Conservation (phyloP, 2,797 vertebrate species). For the Nasua narica region DNA sequence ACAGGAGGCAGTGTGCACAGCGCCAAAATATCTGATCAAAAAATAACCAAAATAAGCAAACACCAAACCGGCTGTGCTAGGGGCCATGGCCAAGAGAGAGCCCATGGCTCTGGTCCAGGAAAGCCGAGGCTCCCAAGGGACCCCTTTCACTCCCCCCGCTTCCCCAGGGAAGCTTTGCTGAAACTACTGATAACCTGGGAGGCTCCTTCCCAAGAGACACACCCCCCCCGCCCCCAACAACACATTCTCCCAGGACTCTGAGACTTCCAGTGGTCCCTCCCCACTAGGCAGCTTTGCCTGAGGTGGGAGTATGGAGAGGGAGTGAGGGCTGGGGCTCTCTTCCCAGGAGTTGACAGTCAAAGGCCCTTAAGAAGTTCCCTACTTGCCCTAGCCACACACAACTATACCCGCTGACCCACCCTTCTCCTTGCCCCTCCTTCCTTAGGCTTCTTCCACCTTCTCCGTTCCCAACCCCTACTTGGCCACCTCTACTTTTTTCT, state of each 20-base stretch:
- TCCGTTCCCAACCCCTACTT: not conserved
- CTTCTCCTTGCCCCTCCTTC: not conserved
- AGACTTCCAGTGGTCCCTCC: not conserved
- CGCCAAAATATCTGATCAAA: slow-evolving; percentile 89
- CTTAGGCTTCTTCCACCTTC: not conserved
- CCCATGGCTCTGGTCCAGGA: slow-evolving; percentile 53
- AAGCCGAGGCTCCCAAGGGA: slow-evolving; percentile 32
- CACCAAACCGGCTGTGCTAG: slow-evolving; percentile 63
- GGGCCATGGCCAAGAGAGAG: slow-evolving; percentile 31
- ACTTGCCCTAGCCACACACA: not conserved
- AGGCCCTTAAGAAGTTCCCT: not conserved
- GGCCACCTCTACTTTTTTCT: not conserved
- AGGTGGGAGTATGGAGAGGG: not conserved
- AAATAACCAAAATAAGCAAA: slow-evolving; percentile 90
- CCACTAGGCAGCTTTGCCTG: slow-evolving; percentile 17
- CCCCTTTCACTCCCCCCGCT: not conserved
- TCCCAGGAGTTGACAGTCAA: not conserved
- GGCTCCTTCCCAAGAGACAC: not conserved
- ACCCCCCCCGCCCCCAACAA: not conserved
- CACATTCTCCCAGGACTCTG: slow-evolving; percentile 17
- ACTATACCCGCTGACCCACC: not conserved
- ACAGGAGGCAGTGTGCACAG: slow-evolving; percentile 87
- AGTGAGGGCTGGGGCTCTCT: not conserved
- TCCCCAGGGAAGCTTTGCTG: slow-evolving; percentile 43
- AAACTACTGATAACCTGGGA: slow-evolving; percentile 53